Conservation (phyloP, 2,797 vertebrate species). For the Sphaeramia orbicularis region DNA sequence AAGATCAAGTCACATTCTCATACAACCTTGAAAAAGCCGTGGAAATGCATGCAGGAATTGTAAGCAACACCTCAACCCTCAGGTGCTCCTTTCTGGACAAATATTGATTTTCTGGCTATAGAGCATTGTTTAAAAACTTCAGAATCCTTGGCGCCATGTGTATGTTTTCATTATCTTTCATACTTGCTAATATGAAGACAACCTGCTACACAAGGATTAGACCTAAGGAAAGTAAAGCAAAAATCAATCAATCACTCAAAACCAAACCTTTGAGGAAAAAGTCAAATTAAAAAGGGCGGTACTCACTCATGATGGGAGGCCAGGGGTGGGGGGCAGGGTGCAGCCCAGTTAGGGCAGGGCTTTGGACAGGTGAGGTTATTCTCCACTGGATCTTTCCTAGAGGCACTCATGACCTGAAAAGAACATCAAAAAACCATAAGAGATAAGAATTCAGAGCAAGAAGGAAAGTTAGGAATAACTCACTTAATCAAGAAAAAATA, state of each 20-base stretch:
- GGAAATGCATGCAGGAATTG: no score
- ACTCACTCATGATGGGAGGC: slow-evolving; percentile 86
- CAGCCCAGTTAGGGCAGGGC: slow-evolving; percentile 67
- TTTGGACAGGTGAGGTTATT: slow-evolving; percentile 81
- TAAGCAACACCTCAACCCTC: no score
- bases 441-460: not conserved
- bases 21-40: no score
- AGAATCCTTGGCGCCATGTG: not conserved
- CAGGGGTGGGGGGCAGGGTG: slow-evolving; percentile 50
- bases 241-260: not conserved
- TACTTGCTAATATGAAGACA: not conserved
- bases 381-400: slow-evolving; percentile 80
- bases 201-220: not conserved
- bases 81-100: no score
- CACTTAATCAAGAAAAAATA: no score
- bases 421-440: not conserved
- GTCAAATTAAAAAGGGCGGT: not conserved
- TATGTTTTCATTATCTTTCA: not conserved
- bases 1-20: no score
- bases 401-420: slow-evolving; percentile 87
- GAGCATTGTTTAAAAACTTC: not conserved
- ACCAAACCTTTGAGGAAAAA: not conserved
- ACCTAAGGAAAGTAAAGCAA: no score
- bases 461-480: no score
- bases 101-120: no score